Base-by-base conservation (phyloP, 2,888 invertebrate genomes). In the Choristoneura rosaceana region DNA sequence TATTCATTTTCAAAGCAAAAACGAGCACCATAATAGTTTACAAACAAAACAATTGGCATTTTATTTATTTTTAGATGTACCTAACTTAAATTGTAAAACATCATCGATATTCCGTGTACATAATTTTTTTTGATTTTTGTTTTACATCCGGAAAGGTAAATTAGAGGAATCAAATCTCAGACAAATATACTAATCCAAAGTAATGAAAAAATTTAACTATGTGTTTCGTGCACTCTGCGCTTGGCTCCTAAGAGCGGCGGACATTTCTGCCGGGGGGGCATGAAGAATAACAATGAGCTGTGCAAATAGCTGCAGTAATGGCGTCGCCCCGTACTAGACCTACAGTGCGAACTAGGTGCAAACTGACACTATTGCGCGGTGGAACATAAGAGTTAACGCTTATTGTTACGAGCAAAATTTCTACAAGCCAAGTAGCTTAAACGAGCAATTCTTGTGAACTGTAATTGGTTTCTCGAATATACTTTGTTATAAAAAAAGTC, bases 281-380 rank as follows among this genome's bases (percentile, higher is more conserved):
- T 78, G 76, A 76, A 70, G 80, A 80, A 80, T 80, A 80, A 83
- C 78, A 83, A 80, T 77, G 80, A 79, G 76, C 73, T 59, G 77
- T 78, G 79, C 80, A 81, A 83, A 82, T 80, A 77, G 78, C 78
- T 79, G 76, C 78, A 77, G 77, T 80, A 80, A 79, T 75, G 76
- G 76, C 68, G 71, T 74, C 70, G 71, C 70, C 66, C 38, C 70
- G 75, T 38, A 25, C 41, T 41, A 4, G 10, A 38, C 62, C 50
- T 47, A 62, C 63, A 50, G 25, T 50, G 15, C 41, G 58, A 38
- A 41, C 62, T 68, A 34, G 41, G 25, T 50, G 15, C 41, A 62
- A 38, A 41, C 62, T 68, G 43, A 38, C 45, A 50, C 5, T 41
- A 55, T 15, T 61, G 62, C 62, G 14, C 41, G 7, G 3, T 12